phyloP scores from a whole-genome alignment of 2,888 invertebrate species.

The Torymus auratus region DNA sequence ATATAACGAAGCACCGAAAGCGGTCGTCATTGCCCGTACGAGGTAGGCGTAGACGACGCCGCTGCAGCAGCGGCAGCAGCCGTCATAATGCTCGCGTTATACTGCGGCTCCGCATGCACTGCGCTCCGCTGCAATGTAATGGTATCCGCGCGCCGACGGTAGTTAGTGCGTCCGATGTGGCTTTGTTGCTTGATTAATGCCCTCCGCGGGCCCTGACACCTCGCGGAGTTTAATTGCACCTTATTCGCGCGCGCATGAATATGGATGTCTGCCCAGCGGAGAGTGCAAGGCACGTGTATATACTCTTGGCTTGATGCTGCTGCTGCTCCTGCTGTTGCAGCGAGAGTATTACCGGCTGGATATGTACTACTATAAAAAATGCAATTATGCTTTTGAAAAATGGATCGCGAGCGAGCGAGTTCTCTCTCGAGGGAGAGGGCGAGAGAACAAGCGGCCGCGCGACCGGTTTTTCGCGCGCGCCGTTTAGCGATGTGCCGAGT shows the following conservation, averaged over 20 bases:
- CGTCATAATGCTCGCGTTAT: conserved; percentile 27
- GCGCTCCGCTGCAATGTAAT: conserved; percentile 10
- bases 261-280: conserved; percentile 74
- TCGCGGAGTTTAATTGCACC: conserved; percentile 76
- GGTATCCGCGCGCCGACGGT: conserved; percentile 30
- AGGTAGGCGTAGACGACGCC: too few species aligned
- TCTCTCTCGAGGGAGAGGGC: neutral
- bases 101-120: neutral
- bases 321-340: neutral
- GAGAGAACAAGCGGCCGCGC: conserved; percentile 56
- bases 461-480: conserved; percentile 64
- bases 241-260: conserved; percentile 74
- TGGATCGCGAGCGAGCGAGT: conserved; percentile 62
- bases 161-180: conserved; percentile 57
- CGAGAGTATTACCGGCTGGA: neutral
- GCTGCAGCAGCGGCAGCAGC: neutral
- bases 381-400: conserved; percentile 76
- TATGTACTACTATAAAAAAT: conserved; percentile 64
- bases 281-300: conserved; percentile 57
- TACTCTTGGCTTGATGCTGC: neutral
- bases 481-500: conserved; percentile 30
- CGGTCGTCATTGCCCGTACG: too few species aligned
- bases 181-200: conserved; percentile 76
- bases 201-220: conserved; percentile 74
- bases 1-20: too few species aligned